phyloP scores from a whole-genome alignment of 2,113 vertebrate species.

The Menidia beryllina region DNA sequence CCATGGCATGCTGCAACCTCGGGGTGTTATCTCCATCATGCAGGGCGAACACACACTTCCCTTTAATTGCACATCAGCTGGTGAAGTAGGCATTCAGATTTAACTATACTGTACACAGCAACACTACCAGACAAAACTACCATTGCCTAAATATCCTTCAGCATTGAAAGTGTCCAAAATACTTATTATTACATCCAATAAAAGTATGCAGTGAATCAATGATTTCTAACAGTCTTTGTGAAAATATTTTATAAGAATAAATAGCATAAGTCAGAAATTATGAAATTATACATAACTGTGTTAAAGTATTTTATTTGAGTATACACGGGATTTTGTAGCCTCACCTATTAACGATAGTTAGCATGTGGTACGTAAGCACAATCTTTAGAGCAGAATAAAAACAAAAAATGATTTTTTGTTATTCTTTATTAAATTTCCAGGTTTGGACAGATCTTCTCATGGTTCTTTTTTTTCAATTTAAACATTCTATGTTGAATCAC shows the following conservation, averaged over 20 bases:
- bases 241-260: not conserved
- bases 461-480: too few species aligned
- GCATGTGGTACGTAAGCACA: not conserved
- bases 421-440: slow-evolving; percentile 30
- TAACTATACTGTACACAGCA: not conserved
- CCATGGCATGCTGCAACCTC: slow-evolving; percentile 32
- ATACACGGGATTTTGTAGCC: not conserved
- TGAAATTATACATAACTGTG: not conserved
- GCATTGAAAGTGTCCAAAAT: not conserved
- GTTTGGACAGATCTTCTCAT: not conserved
- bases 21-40: slow-evolving; percentile 19
- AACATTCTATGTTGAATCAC: not conserved
- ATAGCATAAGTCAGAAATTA: not conserved
- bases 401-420: not conserved
- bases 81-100: not conserved
- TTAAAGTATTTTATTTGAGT: not conserved
- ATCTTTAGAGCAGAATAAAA: not conserved
- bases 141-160: not conserved
- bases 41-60: slow-evolving; percentile 1
- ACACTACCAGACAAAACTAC: not conserved
- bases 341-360: not conserved
- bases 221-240: not conserved
- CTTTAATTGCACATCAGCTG: not conserved
- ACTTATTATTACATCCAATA: not conserved
- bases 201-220: too few species aligned